Conservation (phyloP, 2,113 vertebrate genomes). For the Xenopus tropicalis region UCB_Xtro_10.0 CM004448.2:98931001-98931500, state of each 20-base stretch:
- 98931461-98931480: background rate
- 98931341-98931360: background rate
- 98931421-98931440: conserved; percentile 15
- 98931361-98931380: conserved; percentile 2
- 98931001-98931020: no score
- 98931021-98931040: no score
- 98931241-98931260: background rate
- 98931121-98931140: no score
- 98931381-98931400: background rate
- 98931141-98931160: no score
- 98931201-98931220: no score
- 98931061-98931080: no score
- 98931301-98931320: background rate
- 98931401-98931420: conserved; percentile 11
- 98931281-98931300: background rate
- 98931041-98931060: no score
- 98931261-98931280: no score
- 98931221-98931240: background rate
- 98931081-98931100: no score
- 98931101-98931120: no score
- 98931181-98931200: no score
- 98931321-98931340: background rate
- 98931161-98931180: no score
- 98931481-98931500: conserved; percentile 3
- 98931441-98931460: background rate